Evolutionary conservation across 2,113 vertebrate species (phyloP).

Genomic region (Pelecanoides urinatrix): DNA sequence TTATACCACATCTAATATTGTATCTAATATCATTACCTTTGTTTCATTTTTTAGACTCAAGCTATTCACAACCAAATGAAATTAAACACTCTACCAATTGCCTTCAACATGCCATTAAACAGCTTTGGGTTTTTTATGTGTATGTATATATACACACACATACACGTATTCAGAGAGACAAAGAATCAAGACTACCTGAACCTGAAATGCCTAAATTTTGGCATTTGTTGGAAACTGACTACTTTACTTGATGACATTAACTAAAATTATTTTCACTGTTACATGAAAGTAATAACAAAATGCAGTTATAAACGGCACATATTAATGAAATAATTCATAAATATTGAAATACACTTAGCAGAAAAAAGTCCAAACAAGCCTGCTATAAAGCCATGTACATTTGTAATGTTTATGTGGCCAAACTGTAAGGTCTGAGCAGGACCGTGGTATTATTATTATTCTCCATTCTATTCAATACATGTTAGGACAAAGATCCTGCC

Average conservation of each 20-base stretch:
- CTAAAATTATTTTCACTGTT: fast-evolving
- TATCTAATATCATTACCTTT: not conserved
- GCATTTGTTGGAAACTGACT: not conserved
- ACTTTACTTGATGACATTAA: not conserved
- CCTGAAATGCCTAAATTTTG: not conserved
- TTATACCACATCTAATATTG: not conserved
- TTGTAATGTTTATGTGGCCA: not conserved
- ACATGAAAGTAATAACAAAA: not conserved
- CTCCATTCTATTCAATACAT: not conserved
- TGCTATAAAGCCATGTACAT: not conserved
- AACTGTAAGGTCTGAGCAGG: not conserved
- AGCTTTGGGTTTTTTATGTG: not conserved
- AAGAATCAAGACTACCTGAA: not conserved
- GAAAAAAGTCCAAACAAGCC: not conserved
- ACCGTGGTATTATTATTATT: not conserved
- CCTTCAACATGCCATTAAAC: not conserved
- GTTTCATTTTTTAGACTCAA: not conserved
- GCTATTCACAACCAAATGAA: not conserved
- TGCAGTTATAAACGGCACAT: not conserved
- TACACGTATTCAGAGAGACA: not conserved
- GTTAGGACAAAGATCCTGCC: not conserved
- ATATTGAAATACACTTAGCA: not conserved
- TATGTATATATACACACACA: not conserved
- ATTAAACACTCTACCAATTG: not conserved
- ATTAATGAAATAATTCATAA: not conserved